Evolutionary conservation across 2,888 invertebrate genomes (phyloP), one percentile per base, ranked within the genome.

Genomic region (Nomada hirtipes): DNA sequence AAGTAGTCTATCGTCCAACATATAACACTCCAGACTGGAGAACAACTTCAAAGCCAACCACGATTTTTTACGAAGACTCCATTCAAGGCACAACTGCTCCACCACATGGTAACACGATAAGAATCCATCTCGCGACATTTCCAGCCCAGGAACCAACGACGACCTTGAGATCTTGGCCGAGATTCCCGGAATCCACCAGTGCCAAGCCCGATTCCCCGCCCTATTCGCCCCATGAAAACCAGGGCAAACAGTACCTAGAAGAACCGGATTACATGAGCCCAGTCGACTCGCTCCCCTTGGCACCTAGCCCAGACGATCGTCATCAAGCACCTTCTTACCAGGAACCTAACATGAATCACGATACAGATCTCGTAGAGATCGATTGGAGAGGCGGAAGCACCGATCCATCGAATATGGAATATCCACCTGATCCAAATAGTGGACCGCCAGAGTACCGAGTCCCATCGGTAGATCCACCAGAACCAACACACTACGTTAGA

Each of bases 131-230:
- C 0, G 18, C 26, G 15, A 55, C 50, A 13, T 42, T 63, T 57
- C 15, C 76, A 36, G n/a, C 64, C 1, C 23, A 52, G 2, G 55
- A 70, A 20, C 26, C 52, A 0, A 61, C 42, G 42, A 67, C 69
- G 53, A 74, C 81, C 79, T 57, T 29, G 42, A 59, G 50, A 53
- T 57, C 75, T 75, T 76, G 81, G 75, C 67, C 70, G 20, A 75
- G 23, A 65, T 53, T 60, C 29, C n/a, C 63, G 36, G 81, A 76
- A 59, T n/a, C 72, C 18, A 29, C 59, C 42, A 50, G 18, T 11
- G 60, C 13, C 42, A 52, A 63, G 26, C 47, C 61, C 13, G 64
- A 61, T 50, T 68, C 36, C 29, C 52, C 70, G 36, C 18, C 50
- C 18, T 57, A 83, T 20, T 26, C 79, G 53, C 57, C 72, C 65